Evolutionary conservation across 1,140 invertebrate species (phyloP).

Genomic region (Pectinophora gossypiella): DNA sequence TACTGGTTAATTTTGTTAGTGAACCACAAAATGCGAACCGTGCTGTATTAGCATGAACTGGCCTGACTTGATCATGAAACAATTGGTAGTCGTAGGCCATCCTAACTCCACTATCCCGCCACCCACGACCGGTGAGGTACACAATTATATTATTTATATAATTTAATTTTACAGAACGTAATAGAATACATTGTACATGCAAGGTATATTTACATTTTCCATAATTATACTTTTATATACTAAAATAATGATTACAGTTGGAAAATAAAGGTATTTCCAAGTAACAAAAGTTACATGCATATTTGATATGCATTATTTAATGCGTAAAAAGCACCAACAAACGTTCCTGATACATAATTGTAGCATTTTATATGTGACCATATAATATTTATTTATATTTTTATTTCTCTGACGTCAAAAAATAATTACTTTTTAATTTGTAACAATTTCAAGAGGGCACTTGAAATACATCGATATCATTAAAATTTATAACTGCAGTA

Average conservation of each 20-base stretch:
- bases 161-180: conserved; percentile 13
- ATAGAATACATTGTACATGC: conserved; percentile 13
- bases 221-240: conserved; percentile 8
- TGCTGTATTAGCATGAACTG: too few species aligned
- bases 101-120: conserved; percentile 15
- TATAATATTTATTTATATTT: conserved; percentile 1
- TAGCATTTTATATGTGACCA: neutral
- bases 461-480: neutral
- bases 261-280: conserved; percentile 25
- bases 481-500: conserved; percentile 6
- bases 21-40: conserved; percentile 12
- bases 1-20: conserved; percentile 21
- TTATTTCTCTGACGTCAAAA: neutral
- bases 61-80: neutral
- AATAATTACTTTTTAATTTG: neutral
- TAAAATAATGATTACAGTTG: conserved; percentile 13
- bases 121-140: conserved; percentile 19
- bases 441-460: neutral
- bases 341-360: neutral
- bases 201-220: conserved; percentile 28
- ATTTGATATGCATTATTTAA: conserved; percentile 33
- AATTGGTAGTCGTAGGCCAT: conserved; percentile 34
- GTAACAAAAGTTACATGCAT: conserved; percentile 31
- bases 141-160: conserved; percentile 15
- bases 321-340: conserved; percentile 32